Percentiles rank a stretch among this genome's conserved stretches.
Conservation (phyloP, 2,797 vertebrate species). For the Sarcophilus harrisii region DNA sequence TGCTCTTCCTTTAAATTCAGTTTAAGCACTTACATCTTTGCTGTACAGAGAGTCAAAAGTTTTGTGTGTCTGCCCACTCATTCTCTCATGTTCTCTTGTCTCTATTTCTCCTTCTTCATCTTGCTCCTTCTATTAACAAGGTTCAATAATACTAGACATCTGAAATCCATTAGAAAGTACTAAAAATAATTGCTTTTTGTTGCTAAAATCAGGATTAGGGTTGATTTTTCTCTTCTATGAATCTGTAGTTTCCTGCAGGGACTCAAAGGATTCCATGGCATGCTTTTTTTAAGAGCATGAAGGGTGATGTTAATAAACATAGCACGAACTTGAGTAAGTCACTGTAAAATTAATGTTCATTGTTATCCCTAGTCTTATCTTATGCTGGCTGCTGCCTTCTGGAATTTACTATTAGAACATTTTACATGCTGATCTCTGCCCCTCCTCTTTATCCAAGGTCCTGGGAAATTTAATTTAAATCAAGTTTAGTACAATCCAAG, state of each 20-base stretch:
- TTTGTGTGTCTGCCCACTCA: constrained; percentile 6
- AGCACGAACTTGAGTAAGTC: constrained; percentile 58
- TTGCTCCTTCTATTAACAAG: constrained; percentile 66
- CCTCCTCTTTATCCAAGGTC: constrained; percentile 56
- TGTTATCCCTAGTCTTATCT: constrained; percentile 65
- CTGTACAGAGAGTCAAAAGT: constrained; percentile 22
- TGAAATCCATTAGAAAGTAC: constrained; percentile 79
- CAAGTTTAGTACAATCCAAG: not conserved
- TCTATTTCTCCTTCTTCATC: not conserved
- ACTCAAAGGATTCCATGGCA: constrained; percentile 65
- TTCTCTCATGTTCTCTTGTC: not conserved
- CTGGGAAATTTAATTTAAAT: constrained; percentile 57
- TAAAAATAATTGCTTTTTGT: constrained; percentile 84
- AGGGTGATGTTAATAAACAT: constrained; percentile 82
- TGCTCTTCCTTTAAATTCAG: constrained; percentile 54
- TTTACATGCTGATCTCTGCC: constrained; percentile 64
- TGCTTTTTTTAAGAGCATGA: constrained; percentile 79
- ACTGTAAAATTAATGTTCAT: constrained; percentile 65
- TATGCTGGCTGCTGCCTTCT: constrained; percentile 57
- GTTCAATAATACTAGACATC: constrained; percentile 76
- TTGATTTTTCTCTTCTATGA: constrained; percentile 75
- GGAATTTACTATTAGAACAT: constrained; percentile 71
- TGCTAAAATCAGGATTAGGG: constrained; percentile 79
- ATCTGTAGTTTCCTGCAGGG: constrained; percentile 78
- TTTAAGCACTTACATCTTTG: constrained; percentile 46